Base-by-base conservation (phyloP, 2,888 invertebrate genomes). In the Acleris holmiana region DNA sequence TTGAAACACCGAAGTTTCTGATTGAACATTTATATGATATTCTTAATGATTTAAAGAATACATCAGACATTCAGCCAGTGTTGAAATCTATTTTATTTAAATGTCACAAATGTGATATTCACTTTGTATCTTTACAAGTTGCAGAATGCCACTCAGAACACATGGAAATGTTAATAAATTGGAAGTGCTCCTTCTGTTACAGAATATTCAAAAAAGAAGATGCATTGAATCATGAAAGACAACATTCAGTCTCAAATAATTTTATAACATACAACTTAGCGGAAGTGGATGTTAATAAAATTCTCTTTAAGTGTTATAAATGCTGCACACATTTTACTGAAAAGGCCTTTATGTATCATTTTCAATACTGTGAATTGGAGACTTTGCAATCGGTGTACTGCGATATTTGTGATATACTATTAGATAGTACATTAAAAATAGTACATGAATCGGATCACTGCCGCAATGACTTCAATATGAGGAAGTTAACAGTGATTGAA, bases 11-110 rank as follows among this genome's bases (percentile, higher is more conserved):
- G 57, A 76, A 78, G 69, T 69, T 70, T 47, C 73, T 89, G 23
- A 86, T 89, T 72, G 84, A 89, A 58, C 89, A 89, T 66, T 76
- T 89, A 41, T 89, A 89, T 70, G 73, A 76, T 57, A 70, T 86
- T 61, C 71, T 89, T 23, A 61, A 57, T 74, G 65, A 70, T n/a
- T n/a, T 69, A 58, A 51, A 47, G 10, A 58, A 58, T 21, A 53
- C 19, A 47, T 18, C 51, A 40, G 63, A 58, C 25, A 58, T 41
- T 2, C 18, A 53, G 18, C 63, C 64, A 23, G 74, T 78, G 18
- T 72, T 80, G 50, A 79, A 85, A 72, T 80, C 78, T 35, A 73
- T 77, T 58, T 57, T 89, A 44, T 89, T 80, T 68, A 82, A 83
- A 77, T 89, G 89, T 69, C 67, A 69, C 61, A 79, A 82, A 73